Base-by-base conservation (phyloP, 2,113 vertebrate species). In the Trogon surrucura region DNA sequence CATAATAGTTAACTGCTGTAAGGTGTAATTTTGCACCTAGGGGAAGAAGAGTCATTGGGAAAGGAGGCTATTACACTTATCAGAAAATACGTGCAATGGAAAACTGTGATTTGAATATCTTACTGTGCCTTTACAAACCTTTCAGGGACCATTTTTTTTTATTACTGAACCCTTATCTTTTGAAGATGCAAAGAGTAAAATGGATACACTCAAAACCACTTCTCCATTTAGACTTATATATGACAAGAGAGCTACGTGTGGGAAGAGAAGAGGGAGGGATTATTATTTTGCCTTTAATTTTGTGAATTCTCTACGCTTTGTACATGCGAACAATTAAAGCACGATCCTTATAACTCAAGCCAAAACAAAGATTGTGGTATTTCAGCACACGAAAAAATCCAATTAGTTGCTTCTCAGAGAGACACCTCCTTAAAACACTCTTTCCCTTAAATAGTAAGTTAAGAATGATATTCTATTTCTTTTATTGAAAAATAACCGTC, bases 321-420 rank as follows among this genome's bases (percentile, higher is more conserved):
- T 53, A 62, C 13, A 11, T 41, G 57, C n/a, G 89, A 91, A 70
- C 26, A 85, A 79, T 23, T 87, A 71, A 82, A 93, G 27, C 26
- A 71, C 13, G 53, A 36, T 48, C 10, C 11, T 56, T 90, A 13
- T 27, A 90, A 56, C 11, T 75, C 27, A 93, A 91, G 50, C 30
- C 32, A 69, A 90, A 93, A 74, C 71, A 96, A 97, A 90, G 25
- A 73, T 30, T 62, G 19, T 86, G 65, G 60, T 78, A 80, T 90
- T 95, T 96, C 65, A 94, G 38, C 25, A 51, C 54, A 50, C 16
- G 3, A 83, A 94, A 85, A 93, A 78, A 81, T 62, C 64, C 36
- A 29, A 82, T 82, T 84, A 75, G 22, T 41, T 79, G 18, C 20
- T 84, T 62, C 78, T 87, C 84, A 82, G 84, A 91, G 82, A 74